phyloP scores from a whole-genome alignment of 2,888 invertebrate species.

The Callinectes sapidus region DNA sequence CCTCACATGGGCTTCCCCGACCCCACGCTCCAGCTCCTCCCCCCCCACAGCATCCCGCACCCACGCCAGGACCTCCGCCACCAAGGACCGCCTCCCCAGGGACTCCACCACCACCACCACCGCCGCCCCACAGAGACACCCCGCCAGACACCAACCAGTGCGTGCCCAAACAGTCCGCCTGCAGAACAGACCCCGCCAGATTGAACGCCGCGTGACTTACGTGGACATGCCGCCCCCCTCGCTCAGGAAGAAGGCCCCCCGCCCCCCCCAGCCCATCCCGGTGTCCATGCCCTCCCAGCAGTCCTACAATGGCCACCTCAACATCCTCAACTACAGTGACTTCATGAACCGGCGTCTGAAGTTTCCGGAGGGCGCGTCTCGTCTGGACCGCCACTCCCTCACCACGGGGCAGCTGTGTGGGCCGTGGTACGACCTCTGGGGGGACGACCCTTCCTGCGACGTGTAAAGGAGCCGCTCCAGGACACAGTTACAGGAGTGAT shows the following conservation, averaged over 20 bases:
- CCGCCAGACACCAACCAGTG: neutral
- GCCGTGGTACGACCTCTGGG: conserved; percentile 93
- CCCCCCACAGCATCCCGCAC: conserved; percentile 27
- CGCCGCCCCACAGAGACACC: neutral
- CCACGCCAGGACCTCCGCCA: neutral
- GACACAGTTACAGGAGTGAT: neutral
- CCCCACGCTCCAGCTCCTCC: conserved; percentile 42
- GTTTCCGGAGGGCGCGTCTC: conserved; percentile 74
- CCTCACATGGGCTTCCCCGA: conserved; percentile 69
- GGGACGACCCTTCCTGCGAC: conserved; percentile 80
- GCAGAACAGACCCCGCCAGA: neutral
- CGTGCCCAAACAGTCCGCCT: neutral
- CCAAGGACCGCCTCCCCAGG: neutral
- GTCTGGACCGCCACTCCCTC: conserved; percentile 74
- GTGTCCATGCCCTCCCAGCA: neutral
- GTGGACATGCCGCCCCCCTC: conserved; percentile 45
- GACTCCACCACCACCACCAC: neutral
- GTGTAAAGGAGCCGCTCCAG: conserved; percentile 22
- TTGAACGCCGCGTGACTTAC: neutral
- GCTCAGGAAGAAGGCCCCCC: conserved; percentile 14
- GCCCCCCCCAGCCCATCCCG: neutral
- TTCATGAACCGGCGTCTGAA: conserved; percentile 74
- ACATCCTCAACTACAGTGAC: conserved; percentile 73
- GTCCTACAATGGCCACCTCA: conserved; percentile 54
- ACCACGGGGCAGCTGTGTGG: conserved; percentile 81